These are phyloP conservation scores for Dreissena polymorpha DNA, from an alignment of 1,140 invertebrate genomes.

Conservation along the genomic window DNA sequence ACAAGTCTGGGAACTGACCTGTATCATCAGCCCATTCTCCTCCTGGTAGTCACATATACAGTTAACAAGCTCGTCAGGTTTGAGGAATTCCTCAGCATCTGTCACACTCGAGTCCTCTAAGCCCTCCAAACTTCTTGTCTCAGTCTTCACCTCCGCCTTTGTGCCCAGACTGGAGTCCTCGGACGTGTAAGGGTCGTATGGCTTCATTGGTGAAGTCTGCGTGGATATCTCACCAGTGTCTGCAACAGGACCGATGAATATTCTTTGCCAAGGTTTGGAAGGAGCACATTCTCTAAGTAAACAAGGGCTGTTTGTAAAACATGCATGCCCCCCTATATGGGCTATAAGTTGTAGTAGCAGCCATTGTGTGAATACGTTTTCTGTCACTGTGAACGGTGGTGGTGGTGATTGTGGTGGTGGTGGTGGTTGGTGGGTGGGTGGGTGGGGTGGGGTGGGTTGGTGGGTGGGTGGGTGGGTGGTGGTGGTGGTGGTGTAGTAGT, in stretches of 20 bases:
- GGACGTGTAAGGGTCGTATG: not conserved
- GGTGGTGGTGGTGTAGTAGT: too few relatives aligned
- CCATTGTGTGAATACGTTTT: too few relatives aligned
- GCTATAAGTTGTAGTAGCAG: too few relatives aligned
- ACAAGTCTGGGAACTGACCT: conserved; percentile 33
- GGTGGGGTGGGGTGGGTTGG: too few relatives aligned
- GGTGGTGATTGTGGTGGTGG: too few relatives aligned
- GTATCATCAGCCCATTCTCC: conserved; percentile 87
- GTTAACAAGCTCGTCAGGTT: conserved; percentile 88
- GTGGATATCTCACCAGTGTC: conserved; percentile 44
- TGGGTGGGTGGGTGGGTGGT: too few relatives aligned
- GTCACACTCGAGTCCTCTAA: conserved; percentile 48
- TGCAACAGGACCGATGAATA: not conserved
- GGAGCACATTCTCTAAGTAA: too few relatives aligned
- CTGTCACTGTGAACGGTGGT: too few relatives aligned
- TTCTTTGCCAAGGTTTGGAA: too few relatives aligned
- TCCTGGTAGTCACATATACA: conserved; percentile 90
- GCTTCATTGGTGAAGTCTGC: conserved; percentile 40
- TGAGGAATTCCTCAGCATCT: conserved; percentile 54
- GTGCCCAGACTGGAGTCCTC: conserved; percentile 7
- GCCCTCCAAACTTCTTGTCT: not conserved
- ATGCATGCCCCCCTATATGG: too few relatives aligned
- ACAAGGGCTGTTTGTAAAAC: too few relatives aligned
- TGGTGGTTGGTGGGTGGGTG: too few relatives aligned
- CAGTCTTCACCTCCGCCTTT: not conserved